Evolutionary conservation across 2,888 invertebrate genomes (phyloP).

Genomic region (Aradus depressus): DNA sequence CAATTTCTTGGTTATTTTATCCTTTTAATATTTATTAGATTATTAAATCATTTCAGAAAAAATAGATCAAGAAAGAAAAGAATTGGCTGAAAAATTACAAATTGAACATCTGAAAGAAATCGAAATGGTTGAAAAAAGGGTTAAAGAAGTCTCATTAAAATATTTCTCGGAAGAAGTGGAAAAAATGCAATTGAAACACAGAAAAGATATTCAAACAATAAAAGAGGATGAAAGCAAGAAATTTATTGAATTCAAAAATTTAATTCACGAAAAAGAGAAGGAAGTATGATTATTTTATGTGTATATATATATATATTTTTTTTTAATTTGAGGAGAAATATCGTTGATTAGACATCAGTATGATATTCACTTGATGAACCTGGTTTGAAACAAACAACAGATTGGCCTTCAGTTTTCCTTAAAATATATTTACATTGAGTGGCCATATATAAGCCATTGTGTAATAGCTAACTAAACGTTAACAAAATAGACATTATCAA

Average conservation of each 20-base stretch:
- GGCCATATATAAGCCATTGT: no score
- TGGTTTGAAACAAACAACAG: no score
- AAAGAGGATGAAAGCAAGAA: conserved; percentile 14
- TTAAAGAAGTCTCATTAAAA: conserved; percentile 23
- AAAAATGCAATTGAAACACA: conserved; percentile 21
- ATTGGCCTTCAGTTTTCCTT: no score
- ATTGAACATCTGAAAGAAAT: conserved; percentile 16
- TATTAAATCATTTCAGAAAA: conserved; percentile 6
- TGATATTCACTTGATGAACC: no score
- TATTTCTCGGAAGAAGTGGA: conserved; percentile 25
- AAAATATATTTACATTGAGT: no score
- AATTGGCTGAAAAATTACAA: conserved; percentile 17
- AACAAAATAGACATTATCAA: no score
- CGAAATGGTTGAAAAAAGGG: conserved; percentile 21
- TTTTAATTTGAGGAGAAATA: no score
- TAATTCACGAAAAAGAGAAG: conserved; percentile 15
- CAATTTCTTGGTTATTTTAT: no score
- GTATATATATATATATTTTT: neutral
- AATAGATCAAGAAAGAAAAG: conserved; percentile 16
- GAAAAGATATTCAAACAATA: conserved; percentile 11
- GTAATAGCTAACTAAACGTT: no score
- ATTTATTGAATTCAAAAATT: conserved; percentile 10
- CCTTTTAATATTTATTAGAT: neutral
- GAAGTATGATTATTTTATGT: conserved; percentile 14
- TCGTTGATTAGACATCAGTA: no score